These are phyloP conservation scores for Alcis repandata DNA, from an alignment of 2,888 invertebrate species.

Conservation along the genomic window DNA sequence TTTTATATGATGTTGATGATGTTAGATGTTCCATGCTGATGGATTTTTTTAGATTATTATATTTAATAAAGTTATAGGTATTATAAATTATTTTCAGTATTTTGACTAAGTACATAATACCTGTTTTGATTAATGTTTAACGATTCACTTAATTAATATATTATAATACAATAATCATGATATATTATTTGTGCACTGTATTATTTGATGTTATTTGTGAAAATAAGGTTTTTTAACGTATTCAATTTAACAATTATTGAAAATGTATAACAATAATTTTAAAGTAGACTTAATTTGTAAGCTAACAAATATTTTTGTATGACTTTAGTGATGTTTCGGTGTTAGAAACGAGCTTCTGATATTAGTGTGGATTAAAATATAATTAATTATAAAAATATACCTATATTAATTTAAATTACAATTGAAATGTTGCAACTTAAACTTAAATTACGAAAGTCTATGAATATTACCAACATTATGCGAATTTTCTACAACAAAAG, in stretches of 20 bases:
- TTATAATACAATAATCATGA: background rate
- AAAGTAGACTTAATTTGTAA: conserved; percentile 9
- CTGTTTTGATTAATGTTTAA: conserved; percentile 1
- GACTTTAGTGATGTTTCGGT: conserved; percentile 20
- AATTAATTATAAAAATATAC: background rate
- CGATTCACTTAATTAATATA: background rate
- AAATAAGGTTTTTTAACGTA: too few relatives aligned
- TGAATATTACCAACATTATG: too few relatives aligned
- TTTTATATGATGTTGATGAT: conserved; percentile 49
- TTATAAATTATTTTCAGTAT: too few relatives aligned
- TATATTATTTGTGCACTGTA: background rate
- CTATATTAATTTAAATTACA: too few relatives aligned
- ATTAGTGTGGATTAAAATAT: conserved; percentile 21
- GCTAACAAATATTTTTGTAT: conserved; percentile 32
- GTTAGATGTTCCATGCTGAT: conserved; percentile 28
- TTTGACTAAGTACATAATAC: too few relatives aligned
- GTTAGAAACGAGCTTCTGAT: conserved; percentile 25
- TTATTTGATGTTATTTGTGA: background rate
- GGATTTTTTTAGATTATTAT: background rate
- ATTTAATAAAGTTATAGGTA: background rate
- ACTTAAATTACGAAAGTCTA: too few relatives aligned
- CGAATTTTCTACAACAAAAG: too few relatives aligned
- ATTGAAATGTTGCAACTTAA: too few relatives aligned
- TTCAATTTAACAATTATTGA: too few relatives aligned
- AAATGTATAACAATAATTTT: too few relatives aligned